Evolutionary conservation across 2,888 invertebrate species (phyloP).

Genomic region (Eupithecia centaureata): DNA sequence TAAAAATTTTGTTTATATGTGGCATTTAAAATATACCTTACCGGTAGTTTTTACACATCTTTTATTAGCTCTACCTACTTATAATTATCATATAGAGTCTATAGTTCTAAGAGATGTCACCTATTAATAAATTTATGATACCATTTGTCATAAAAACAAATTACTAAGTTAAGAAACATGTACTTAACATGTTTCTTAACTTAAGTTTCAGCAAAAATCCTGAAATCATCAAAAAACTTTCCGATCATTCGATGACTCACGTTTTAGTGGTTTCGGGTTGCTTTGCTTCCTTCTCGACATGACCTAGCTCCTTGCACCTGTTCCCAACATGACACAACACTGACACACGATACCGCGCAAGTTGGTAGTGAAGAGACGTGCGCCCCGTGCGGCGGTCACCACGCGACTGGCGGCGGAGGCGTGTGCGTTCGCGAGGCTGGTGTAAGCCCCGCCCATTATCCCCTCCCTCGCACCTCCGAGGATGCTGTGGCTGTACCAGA

Average conservation of each 20-base stretch:
- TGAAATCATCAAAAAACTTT: slow-evolving; percentile 8
- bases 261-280: slow-evolving; percentile 97
- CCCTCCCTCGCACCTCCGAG: slow-evolving; percentile 49
- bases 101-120: too few species aligned
- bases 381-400: slow-evolving; percentile 52
- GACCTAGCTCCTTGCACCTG: slow-evolving; percentile 68
- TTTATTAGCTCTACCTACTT: too few species aligned
- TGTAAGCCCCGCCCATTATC: slow-evolving; percentile 62
- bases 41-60: too few species aligned
- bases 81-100: too few species aligned
- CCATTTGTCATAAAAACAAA: too few species aligned
- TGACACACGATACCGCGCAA: slow-evolving; percentile 36
- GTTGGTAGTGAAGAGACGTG: slow-evolving; percentile 47
- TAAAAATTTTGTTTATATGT: too few species aligned
- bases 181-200: too few species aligned
- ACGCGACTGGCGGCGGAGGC: slow-evolving; percentile 60
- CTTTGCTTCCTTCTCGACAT: slow-evolving; percentile 98
- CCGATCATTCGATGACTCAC: slow-evolving; percentile 84
- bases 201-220: neutral
- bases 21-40: too few species aligned
- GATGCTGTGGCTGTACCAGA: slow-evolving; percentile 46
- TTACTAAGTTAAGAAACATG: too few species aligned
- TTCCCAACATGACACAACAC: slow-evolving; percentile 75
- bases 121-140: neutral
- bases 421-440: slow-evolving; percentile 46